Percentiles rank a stretch among this genome's conserved stretches.
Evolutionary conservation across 2,797 vertebrate genomes (phyloP).

Genomic region (Cynodonichthys magdalenae): DNA sequence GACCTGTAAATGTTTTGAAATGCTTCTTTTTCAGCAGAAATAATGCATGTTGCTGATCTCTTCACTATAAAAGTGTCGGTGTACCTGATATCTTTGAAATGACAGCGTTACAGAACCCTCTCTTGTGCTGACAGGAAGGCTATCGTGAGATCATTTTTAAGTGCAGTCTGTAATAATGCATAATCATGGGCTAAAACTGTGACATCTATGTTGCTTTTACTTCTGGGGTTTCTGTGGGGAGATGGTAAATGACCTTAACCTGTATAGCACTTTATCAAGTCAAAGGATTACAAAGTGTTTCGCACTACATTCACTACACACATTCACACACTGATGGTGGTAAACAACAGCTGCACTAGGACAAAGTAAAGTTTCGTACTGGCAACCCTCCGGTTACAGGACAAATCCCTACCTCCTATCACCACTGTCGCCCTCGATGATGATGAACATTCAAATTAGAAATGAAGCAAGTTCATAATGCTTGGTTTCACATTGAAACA

Average conservation of each 20-base stretch:
- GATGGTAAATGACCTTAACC: neutral
- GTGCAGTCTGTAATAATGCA: neutral
- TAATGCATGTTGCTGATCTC: slow-evolving; percentile 19
- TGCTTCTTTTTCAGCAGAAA: neutral
- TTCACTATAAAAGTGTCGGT: slow-evolving; percentile 62
- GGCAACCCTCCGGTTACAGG: no score
- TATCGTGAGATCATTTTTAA: no score
- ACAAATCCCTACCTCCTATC: no score
- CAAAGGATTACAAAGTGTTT: no score
- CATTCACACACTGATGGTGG: no score
- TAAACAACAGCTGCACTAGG: no score
- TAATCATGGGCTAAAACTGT: neutral
- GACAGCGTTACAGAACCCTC: slow-evolving; percentile 5
- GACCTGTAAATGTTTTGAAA: neutral
- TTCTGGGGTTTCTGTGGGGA: slow-evolving; percentile 25
- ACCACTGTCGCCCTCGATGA: no score
- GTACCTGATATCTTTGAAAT: slow-evolving; percentile 11
- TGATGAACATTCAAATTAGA: slow-evolving; percentile 2
- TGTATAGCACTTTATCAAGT: no score
- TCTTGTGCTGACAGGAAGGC: neutral
- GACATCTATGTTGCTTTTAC: neutral
- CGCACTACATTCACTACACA: no score
- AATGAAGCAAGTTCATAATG: slow-evolving; percentile 11
- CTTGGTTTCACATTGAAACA: slow-evolving; percentile 22
- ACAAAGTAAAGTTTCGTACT: no score